phyloP scores from a whole-genome alignment of 2,888 invertebrate genomes.

The Netelia melanura region DNA sequence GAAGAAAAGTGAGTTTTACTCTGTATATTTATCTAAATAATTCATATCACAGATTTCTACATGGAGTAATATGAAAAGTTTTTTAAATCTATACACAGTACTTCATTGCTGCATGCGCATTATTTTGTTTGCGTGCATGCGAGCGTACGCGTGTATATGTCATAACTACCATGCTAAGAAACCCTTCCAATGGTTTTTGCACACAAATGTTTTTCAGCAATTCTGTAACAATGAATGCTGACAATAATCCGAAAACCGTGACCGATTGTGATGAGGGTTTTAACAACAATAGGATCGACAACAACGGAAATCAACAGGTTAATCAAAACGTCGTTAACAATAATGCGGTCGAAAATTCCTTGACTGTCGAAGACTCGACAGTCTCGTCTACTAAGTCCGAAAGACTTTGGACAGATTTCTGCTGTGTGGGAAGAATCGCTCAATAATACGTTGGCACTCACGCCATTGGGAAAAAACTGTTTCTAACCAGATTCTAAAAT shows the following conservation, averaged over 20 bases:
- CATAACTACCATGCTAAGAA: slow-evolving; percentile 22
- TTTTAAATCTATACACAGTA: slow-evolving; percentile 29
- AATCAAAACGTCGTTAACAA: slow-evolving; percentile 41
- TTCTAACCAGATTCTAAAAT: no score
- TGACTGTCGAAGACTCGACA: slow-evolving; percentile 35
- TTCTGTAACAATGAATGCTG: slow-evolving; percentile 42
- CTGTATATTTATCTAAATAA: slow-evolving; percentile 32
- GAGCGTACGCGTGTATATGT: slow-evolving; percentile 12
- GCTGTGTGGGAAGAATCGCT: no score
- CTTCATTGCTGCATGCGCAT: slow-evolving; percentile 9
- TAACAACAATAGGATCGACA: slow-evolving; percentile 28
- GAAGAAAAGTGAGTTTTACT: slow-evolving; percentile 27
- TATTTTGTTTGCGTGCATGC: slow-evolving; percentile 19
- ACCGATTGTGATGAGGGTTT: slow-evolving; percentile 28
- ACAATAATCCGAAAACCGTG: slow-evolving; percentile 32
- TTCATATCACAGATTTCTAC: slow-evolving; percentile 29
- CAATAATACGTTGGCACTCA: no score
- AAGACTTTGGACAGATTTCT: no score
- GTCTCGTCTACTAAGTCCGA: slow-evolving; percentile 25
- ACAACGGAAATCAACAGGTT: slow-evolving; percentile 45
- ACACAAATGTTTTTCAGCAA: slow-evolving; percentile 40
- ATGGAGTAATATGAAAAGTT: slow-evolving; percentile 25
- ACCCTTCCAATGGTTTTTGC: slow-evolving; percentile 32
- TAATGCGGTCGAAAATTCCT: slow-evolving; percentile 37
- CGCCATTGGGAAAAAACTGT: no score